Evolutionary conservation across 2,797 vertebrate genomes (phyloP).

Genomic region (Moxostoma hubbsi): DNA sequence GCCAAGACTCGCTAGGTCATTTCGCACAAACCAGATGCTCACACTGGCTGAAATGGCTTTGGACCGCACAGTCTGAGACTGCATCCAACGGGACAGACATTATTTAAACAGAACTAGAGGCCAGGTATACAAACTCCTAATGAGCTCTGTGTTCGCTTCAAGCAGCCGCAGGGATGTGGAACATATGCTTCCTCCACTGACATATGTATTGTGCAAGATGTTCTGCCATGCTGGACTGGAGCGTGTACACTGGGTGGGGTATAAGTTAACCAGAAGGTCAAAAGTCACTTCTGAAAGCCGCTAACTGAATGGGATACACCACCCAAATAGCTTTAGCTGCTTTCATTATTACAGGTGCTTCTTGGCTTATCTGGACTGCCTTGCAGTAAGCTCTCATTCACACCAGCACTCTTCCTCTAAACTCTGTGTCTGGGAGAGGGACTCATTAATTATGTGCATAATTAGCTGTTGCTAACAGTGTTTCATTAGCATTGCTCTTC

Average conservation of each 20-base stretch:
- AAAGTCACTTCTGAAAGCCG: too few species aligned
- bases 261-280: too few species aligned
- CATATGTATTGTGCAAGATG: too few species aligned
- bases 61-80: constrained; percentile 18
- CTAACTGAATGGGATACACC: too few species aligned
- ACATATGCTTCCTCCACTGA: not conserved
- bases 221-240: too few species aligned
- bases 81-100: constrained; percentile 30
- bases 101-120: constrained; percentile 53
- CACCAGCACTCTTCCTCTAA: constrained; percentile 19
- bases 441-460: constrained; percentile 44
- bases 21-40: constrained; percentile 24
- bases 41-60: constrained; percentile 25
- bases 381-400: constrained; percentile 32
- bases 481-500: constrained; percentile 21
- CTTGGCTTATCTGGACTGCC: not conserved
- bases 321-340: too few species aligned
- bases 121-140: constrained; percentile 53
- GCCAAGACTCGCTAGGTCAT: constrained; percentile 39
- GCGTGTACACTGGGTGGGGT: too few species aligned
- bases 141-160: constrained; percentile 33
- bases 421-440: constrained; percentile 3
- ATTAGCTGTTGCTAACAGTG: constrained; percentile 24
- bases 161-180: constrained; percentile 8
- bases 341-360: too few species aligned